These are phyloP conservation scores for Oxycera nigricornis DNA, from an alignment of 2,888 invertebrate genomes.

Conservation along the genomic window DNA sequence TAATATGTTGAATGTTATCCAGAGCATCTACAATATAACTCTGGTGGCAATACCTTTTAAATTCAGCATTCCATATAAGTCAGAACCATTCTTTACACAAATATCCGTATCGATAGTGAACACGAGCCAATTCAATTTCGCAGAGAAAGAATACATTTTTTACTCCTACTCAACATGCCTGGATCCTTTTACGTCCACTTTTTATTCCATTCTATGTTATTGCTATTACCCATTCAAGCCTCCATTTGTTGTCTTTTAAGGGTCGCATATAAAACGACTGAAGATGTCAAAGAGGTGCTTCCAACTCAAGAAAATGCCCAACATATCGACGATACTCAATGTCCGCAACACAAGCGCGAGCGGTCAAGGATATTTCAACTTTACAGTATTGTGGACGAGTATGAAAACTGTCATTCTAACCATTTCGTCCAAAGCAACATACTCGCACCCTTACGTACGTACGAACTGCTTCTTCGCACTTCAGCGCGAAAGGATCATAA, in stretches of 20 bases:
- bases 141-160: not conserved
- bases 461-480: constrained; percentile 20
- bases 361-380: constrained; percentile 27
- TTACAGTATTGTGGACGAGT: constrained; percentile 29
- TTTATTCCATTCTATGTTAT: not conserved
- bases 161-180: not conserved
- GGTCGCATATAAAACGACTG: constrained; percentile 36
- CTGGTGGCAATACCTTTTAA: too few species aligned
- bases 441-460: not conserved
- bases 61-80: too few species aligned
- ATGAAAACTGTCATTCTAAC: constrained; percentile 24
- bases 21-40: too few species aligned
- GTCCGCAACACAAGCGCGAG: not conserved
- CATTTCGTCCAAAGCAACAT: constrained; percentile 7
- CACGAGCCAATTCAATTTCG: not conserved
- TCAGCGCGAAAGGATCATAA: constrained; percentile 48
- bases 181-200: not conserved
- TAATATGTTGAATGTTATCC: too few species aligned
- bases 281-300: constrained; percentile 39
- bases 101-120: not conserved
- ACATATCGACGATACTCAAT: not conserved
- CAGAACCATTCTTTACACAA: not conserved
- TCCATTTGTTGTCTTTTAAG: constrained; percentile 29
- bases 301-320: constrained; percentile 27
- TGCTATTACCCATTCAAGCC: not conserved